Evolutionary conservation across 2,113 vertebrate species (phyloP).

Genomic region (Microcebus jonahi): DNA sequence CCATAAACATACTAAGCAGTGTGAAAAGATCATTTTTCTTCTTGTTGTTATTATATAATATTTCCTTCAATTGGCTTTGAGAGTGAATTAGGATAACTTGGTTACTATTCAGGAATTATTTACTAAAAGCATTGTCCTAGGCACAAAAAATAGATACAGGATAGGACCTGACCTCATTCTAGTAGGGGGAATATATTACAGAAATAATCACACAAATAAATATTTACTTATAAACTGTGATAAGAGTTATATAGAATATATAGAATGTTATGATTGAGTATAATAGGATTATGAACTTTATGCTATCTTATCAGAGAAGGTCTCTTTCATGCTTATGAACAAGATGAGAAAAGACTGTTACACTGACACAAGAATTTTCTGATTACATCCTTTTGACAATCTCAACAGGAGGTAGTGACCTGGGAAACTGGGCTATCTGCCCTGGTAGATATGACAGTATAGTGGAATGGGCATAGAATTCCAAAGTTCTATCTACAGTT

Average conservation of each 20-base stretch:
- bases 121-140: neutral
- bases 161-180: neutral
- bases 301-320: neutral
- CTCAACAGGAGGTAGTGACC: neutral
- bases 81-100: neutral
- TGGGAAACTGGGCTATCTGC: neutral
- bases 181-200: neutral
- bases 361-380: neutral
- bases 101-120: neutral
- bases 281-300: neutral
- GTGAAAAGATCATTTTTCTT: conserved; percentile 3
- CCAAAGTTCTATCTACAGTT: neutral
- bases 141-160: neutral
- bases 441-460: neutral
- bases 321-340: neutral
- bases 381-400: neutral
- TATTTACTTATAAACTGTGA: conserved; percentile 28
- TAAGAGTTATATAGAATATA: neutral
- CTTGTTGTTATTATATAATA: neutral
- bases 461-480: neutral
- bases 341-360: neutral
- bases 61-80: neutral
- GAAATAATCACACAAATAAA: neutral
- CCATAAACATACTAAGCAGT: neutral
- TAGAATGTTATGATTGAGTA: neutral